These are phyloP conservation scores for Hypocryptadius cinnamomeus DNA, from an alignment of 2,113 vertebrate species.

Conservation along the genomic window DNA sequence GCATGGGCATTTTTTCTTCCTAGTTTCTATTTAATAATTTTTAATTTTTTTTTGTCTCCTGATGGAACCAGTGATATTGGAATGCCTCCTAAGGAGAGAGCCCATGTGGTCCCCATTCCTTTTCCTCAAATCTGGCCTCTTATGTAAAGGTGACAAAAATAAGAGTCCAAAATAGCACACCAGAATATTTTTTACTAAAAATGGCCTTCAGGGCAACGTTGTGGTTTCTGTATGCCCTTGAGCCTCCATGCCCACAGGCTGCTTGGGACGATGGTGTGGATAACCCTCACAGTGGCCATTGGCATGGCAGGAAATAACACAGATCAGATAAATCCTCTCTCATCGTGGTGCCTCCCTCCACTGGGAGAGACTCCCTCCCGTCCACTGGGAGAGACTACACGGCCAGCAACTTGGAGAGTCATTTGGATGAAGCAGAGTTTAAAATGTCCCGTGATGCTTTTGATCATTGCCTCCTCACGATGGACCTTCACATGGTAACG, in stretches of 20 bases:
- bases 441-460: not conserved
- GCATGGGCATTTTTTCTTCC: not conserved
- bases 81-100: not conserved
- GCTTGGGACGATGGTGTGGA: rapidly evolving
- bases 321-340: not conserved
- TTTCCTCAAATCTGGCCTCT: not conserved
- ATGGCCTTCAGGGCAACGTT: not conserved
- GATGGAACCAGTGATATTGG: not conserved
- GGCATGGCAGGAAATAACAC: not conserved
- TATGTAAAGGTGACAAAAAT: not conserved
- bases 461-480: not conserved
- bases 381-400: not conserved
- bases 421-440: not conserved
- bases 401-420: not conserved
- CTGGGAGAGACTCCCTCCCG: not conserved
- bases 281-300: not conserved
- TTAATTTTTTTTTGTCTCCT: not conserved
- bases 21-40: not conserved
- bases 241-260: rapidly evolving
- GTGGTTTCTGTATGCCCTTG: rapidly evolving
- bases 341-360: not conserved
- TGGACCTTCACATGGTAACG: not conserved
- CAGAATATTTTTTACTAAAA: not conserved
- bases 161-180: not conserved
- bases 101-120: not conserved